Conservation (phyloP, 2,888 invertebrate genomes). For the Orthosia cruda region DNA sequence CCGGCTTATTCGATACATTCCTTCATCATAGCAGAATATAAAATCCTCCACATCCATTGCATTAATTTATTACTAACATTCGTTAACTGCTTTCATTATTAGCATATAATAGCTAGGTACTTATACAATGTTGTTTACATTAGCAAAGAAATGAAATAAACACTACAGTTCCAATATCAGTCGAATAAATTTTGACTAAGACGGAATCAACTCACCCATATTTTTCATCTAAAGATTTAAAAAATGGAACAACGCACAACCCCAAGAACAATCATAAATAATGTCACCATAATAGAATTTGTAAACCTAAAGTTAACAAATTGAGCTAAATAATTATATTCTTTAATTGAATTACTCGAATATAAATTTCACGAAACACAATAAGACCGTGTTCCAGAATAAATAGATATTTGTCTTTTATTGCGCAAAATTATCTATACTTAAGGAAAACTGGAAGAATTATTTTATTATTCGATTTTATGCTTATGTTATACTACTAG, state of each 20-base stretch:
- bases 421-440: constrained; percentile 67
- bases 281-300: constrained; percentile 81
- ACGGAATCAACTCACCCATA: constrained; percentile 85
- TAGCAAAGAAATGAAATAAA: constrained; percentile 72
- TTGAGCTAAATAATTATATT: constrained; percentile 83
- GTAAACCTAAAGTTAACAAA: constrained; percentile 86
- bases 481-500: constrained; percentile 74
- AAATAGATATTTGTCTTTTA: constrained; percentile 70
- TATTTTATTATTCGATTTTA: constrained; percentile 78
- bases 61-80: constrained; percentile 55
- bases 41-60: constrained; percentile 64
- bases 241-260: constrained; percentile 87
- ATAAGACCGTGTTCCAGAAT: constrained; percentile 46
- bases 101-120: constrained; percentile 62
- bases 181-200: constrained; percentile 85
- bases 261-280: constrained; percentile 80
- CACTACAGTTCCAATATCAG: constrained; percentile 78
- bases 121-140: constrained; percentile 60
- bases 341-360: constrained; percentile 71
- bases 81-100: constrained; percentile 59
- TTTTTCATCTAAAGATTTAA: constrained; percentile 73
- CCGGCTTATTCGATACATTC: constrained; percentile 53
- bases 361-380: constrained; percentile 60
- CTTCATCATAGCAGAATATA: constrained; percentile 51
- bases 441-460: constrained; percentile 73